Evolutionary conservation across 2,797 vertebrate genomes (phyloP), one percentile per base, ranked within the genome.

Genomic region (Lepidocolaptes lacrymiger): DNA sequence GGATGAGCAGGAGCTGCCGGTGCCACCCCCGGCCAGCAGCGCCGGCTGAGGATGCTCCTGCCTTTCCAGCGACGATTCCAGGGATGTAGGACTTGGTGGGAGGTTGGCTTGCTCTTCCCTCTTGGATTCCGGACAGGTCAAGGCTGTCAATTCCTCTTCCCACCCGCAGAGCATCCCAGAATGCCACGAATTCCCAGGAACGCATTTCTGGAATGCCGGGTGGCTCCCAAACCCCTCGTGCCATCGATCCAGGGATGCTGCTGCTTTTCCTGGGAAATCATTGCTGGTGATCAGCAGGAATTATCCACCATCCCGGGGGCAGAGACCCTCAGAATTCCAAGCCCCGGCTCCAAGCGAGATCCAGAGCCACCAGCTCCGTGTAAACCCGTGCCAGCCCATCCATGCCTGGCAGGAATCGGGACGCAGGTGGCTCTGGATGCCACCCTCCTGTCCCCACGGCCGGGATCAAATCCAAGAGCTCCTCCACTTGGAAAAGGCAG

Each of bases 231-330:
- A 19, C 22, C 27, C 39, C 17, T 36, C 2, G 1, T 12, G 23
- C 58, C 54, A 7, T 32, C 0, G 0, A 14, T 28, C 58, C 6
- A 0, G 3, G 3, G 11, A 5, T 5, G 44, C 43, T 43, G 20
- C 79, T 68, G 69, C 73, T 75, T 76, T 58, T 17, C 44, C 64
- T 59, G 54, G 44, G 41, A 43, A 61, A 37, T 32, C 7, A 0
- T 7, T 6, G 17, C 15, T 37, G 51, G 51, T 73, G 44, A 56
- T 73, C 27, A 73, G 24, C 28, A 3, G 64, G 19, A 69, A 58
- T 88, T 72, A 68, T 8, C 39, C 41, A 2, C 18, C 9, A 1
- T 12, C 43, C 34, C 1, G 0, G 1, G 26, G 36, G 41, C 26
- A 48, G 59, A 19, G 43, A 43, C 27, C 37, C 4, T 2, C 68